Percentiles rank a stretch among this genome's conserved stretches.
These are phyloP conservation scores for Odontophorus gujanensis DNA, from an alignment of 2,113 vertebrate genomes.

Conservation along the genomic window DNA sequence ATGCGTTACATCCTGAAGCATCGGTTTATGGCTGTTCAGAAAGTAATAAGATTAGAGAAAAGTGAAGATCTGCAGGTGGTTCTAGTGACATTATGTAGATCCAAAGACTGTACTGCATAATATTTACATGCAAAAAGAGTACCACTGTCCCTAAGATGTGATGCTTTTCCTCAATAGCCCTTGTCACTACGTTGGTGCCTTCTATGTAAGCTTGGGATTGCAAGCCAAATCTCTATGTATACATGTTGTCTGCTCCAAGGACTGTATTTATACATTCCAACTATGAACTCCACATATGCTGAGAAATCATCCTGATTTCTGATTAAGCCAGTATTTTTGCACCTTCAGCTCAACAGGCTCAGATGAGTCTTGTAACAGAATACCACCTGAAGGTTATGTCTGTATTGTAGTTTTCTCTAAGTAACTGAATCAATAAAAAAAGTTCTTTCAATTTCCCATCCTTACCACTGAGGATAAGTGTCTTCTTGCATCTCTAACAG, in stretches of 20 bases:
- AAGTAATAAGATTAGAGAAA: constrained; percentile 15
- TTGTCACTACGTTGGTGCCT: neutral
- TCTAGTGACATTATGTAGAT: constrained; percentile 12
- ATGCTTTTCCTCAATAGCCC: neutral
- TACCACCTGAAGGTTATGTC: neutral
- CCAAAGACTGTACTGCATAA: neutral
- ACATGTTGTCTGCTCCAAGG: neutral
- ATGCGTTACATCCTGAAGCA: neutral
- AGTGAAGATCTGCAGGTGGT: constrained; percentile 15
- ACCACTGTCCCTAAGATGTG: neutral
- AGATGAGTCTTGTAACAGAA: neutral
- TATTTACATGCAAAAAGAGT: neutral
- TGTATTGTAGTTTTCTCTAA: neutral
- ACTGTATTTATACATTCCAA: neutral
- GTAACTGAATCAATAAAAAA: neutral
- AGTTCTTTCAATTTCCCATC: neutral
- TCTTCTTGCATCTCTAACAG: neutral
- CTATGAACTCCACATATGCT: neutral
- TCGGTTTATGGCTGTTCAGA: neutral
- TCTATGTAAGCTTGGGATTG: neutral
- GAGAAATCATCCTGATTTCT: neutral
- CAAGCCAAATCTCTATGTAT: neutral
- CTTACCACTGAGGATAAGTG: neutral
- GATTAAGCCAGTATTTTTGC: neutral
- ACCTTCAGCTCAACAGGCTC: neutral